Evolutionary conservation across 2,888 invertebrate genomes (phyloP).

Genomic region (Camponotus fellah): DNA sequence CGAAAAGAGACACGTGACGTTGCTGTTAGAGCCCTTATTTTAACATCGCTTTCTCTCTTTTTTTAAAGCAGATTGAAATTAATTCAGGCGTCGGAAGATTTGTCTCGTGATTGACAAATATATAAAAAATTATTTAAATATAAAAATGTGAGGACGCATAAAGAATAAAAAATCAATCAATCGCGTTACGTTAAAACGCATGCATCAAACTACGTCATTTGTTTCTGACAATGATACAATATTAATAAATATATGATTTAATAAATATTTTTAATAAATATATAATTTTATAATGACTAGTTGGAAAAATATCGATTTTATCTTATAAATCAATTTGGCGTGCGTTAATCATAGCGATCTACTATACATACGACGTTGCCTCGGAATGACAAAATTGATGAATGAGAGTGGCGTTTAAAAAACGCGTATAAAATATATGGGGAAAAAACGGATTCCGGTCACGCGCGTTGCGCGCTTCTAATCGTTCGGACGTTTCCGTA

Average conservation of each 20-base stretch:
- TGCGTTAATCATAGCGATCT: neutral
- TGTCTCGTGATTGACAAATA: neutral
- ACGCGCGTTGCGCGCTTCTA: slow-evolving; percentile 50
- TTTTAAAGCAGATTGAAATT: slow-evolving; percentile 34
- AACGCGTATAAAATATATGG: neutral
- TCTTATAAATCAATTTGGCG: neutral
- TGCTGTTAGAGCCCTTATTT: slow-evolving; percentile 53
- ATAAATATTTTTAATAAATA: neutral
- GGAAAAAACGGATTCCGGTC: slow-evolving; percentile 28
- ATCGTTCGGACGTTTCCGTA: slow-evolving; percentile 46
- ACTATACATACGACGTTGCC: neutral
- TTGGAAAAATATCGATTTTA: neutral
- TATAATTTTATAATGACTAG: neutral
- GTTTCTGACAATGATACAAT: neutral
- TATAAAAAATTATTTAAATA: neutral
- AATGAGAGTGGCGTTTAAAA: neutral
- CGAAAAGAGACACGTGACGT: slow-evolving; percentile 57
- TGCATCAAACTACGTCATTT: neutral
- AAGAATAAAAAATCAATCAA: neutral
- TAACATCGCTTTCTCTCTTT: slow-evolving; percentile 40
- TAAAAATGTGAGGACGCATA: neutral
- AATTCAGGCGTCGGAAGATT: neutral
- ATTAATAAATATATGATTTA: neutral
- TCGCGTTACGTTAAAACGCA: neutral
- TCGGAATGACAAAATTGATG: slow-evolving; percentile 21